Evolutionary conservation across 2,888 invertebrate genomes (phyloP).

Genomic region (Disparrhopalites patrizii): DNA sequence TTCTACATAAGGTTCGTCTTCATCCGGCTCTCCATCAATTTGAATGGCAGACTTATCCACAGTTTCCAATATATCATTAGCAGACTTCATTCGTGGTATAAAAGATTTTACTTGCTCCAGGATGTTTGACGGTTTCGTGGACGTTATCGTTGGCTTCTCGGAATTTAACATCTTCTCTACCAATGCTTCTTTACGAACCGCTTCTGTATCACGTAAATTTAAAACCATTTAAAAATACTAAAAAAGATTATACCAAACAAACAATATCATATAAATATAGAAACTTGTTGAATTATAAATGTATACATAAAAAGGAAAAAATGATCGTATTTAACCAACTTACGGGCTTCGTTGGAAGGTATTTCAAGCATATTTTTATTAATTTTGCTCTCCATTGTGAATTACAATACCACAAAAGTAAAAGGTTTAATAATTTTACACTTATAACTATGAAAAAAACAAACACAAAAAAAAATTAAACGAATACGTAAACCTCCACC

Average conservation of each 20-base stretch:
- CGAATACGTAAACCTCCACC: too few relatives aligned
- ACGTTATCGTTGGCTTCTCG: slow-evolving; percentile 1
- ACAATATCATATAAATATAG: background rate
- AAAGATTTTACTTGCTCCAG: slow-evolving; percentile 29
- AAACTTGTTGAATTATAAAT: background rate
- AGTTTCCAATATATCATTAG: slow-evolving; percentile 24
- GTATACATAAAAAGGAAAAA: too few relatives aligned
- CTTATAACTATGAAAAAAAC: too few relatives aligned
- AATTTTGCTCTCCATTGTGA: background rate
- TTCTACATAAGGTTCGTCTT: slow-evolving; percentile 30
- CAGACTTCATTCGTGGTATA: slow-evolving; percentile 24
- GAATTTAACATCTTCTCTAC: slow-evolving; percentile 22
- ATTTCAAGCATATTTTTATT: slow-evolving; percentile 24
- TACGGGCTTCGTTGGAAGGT: slow-evolving; percentile 23
- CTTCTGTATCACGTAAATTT: slow-evolving; percentile 4
- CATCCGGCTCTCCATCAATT: slow-evolving; percentile 22
- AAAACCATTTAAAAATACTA: background rate
- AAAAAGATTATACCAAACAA: background rate
- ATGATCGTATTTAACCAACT: too few relatives aligned
- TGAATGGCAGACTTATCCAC: slow-evolving; percentile 15
- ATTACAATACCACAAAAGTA: too few relatives aligned
- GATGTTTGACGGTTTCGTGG: slow-evolving; percentile 16
- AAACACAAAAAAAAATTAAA: too few relatives aligned
- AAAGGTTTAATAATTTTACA: too few relatives aligned
- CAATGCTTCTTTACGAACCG: slow-evolving; percentile 20